A percentile compares a stretch with the other conserved stretches of the same genome.
Conservation (phyloP, 2,888 invertebrate species). For the Crepidodera aurea region DNA sequence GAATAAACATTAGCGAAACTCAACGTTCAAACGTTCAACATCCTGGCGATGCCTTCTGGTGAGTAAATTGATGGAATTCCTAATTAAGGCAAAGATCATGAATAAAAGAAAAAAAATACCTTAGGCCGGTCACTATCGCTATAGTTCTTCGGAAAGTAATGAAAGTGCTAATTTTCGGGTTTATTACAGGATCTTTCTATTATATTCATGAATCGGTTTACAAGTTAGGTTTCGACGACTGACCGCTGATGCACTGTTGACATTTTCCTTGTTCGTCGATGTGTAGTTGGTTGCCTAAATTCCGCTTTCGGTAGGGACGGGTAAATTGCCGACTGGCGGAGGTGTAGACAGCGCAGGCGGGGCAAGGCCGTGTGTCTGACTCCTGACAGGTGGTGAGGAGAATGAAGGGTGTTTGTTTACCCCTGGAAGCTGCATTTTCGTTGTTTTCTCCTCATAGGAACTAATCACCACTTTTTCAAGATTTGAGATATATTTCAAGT, state of each 20-base stretch:
- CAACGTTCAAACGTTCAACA: not conserved
- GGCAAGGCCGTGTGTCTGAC: no score
- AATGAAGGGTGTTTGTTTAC: not conserved
- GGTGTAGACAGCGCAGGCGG: no score
- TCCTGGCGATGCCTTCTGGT: not conserved
- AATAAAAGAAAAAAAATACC: not conserved
- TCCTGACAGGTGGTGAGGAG: no score
- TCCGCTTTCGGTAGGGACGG: no score
- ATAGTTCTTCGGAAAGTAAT: not conserved
- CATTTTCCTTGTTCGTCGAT: not conserved
- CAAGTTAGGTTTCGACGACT: no score
- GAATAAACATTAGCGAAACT: constrained; percentile 24
- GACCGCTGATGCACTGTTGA: no score
- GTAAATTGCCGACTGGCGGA: no score
- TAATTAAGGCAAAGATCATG: not conserved
- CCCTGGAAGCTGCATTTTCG: not conserved
- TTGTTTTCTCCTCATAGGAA: constrained; percentile 1
- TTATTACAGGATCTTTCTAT: no score
- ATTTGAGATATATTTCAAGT: not conserved
- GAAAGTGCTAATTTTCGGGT: not conserved
- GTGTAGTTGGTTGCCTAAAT: no score
- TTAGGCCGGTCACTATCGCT: not conserved
- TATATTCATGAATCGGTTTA: no score
- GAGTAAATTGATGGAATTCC: constrained; percentile 6
- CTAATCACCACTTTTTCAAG: not conserved